These are phyloP conservation scores for Cyclina sinensis DNA, from an alignment of 1,140 invertebrate genomes.

Conservation along the genomic window DNA sequence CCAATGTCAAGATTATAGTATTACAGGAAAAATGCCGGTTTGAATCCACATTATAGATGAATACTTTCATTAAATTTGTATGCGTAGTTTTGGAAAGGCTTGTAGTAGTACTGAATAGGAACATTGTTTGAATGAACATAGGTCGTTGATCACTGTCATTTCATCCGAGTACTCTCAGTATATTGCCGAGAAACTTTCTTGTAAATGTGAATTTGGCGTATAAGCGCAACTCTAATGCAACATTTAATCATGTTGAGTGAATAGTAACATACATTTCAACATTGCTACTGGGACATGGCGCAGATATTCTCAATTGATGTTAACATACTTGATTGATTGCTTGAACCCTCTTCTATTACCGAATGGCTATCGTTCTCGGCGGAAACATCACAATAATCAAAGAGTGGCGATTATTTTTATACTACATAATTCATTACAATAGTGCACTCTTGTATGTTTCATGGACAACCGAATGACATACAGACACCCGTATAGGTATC, in stretches of 20 bases:
- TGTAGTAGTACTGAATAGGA: too few species aligned
- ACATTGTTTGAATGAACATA: not conserved
- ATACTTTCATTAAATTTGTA: too few species aligned
- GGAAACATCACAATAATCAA: not conserved
- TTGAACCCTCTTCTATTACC: conserved; percentile 32
- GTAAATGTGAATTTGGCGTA: conserved; percentile 4
- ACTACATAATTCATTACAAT: not conserved
- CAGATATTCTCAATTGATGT: conserved; percentile 35
- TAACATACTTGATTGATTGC: conserved; percentile 59
- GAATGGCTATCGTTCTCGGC: not conserved
- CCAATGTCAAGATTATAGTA: too few species aligned
- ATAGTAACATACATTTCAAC: conserved; percentile 39
- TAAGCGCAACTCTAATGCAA: not conserved
- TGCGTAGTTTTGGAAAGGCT: too few species aligned
- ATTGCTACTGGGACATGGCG: conserved; percentile 18
- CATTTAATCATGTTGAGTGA: conserved; percentile 53
- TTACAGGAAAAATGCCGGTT: too few species aligned
- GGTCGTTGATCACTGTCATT: not conserved
- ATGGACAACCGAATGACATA: not conserved
- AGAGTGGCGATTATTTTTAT: not conserved
- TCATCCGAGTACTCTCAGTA: not conserved
- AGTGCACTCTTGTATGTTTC: not conserved
- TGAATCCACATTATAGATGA: too few species aligned
- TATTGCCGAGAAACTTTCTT: not conserved
- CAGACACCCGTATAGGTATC: too few species aligned